Base-by-base conservation (phyloP, 2,797 vertebrate species). In the Anguilla pacifica region DNA sequence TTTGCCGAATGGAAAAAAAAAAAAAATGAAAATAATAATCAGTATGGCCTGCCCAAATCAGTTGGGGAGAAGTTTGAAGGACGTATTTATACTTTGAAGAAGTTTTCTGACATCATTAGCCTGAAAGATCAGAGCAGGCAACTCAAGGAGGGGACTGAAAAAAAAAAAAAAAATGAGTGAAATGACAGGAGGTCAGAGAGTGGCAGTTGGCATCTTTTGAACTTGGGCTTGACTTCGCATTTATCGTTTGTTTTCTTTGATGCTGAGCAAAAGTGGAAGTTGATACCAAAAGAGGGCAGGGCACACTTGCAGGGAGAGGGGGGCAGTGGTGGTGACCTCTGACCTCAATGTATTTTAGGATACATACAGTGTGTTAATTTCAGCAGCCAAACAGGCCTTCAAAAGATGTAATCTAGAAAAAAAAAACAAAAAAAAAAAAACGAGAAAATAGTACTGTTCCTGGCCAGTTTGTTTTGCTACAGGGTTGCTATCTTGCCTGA, bases 261-360 rank as follows among this genome's bases (percentile, higher is more conserved):
- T 89, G 88, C 90, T 10, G 90, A 91, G 93, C 70, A 89, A 91
- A 89, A 55, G 39, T 91, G 91, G 91, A 87, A 91, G 90, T 88
- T 51, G 90, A 90, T 93, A 93, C 91, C 93, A 94, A 96, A 94
- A 94, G 94, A 95, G 90, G 94, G 93, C 91, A 89, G 89, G 64
- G 88, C 90, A 85, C 91, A 88, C 90, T 87, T 55, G 49, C 82
- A 72, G 89, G 39, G 64, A 35, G 88, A 86, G 64, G 35, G 81
- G 88, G 85, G 85, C 57, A 64, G 70, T 59, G 88, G 81, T 82
- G 81, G 82, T 83, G 83, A 85, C 77, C 86, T 89, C 84, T 84
- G 72, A 53, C 79, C 90, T 90, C 89, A 87, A 86, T 91, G 22
- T n/a, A 25, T 22, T 67, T 67, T 67, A 67, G 17, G 61, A 91